Evolutionary conservation across 2,888 invertebrate species (phyloP).

Genomic region (Frankliniella fusca): DNA sequence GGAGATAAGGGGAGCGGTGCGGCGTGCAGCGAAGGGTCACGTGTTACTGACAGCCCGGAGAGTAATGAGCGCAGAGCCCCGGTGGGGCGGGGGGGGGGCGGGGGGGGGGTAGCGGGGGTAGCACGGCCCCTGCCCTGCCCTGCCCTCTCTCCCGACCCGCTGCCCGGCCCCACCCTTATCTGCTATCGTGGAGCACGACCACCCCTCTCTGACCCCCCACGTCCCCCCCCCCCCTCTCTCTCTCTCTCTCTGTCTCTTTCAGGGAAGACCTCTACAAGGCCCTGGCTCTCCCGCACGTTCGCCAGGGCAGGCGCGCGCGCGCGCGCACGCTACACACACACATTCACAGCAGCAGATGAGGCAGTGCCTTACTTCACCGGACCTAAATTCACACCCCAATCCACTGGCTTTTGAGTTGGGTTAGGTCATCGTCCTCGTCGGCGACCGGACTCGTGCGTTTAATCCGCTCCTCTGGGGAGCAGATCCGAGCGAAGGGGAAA

Average conservation of each 20-base stretch:
- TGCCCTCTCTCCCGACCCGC: neutral
- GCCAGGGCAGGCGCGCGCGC: too few relatives aligned
- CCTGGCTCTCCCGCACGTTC: too few relatives aligned
- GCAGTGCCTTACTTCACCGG: neutral
- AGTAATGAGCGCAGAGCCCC: neutral
- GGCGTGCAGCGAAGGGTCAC: conserved; percentile 17
- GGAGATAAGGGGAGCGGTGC: neutral
- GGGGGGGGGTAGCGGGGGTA: neutral
- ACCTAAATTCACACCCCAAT: too few relatives aligned
- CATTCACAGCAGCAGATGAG: neutral
- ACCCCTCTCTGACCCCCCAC: neutral
- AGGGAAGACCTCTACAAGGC: neutral
- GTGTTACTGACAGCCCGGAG: conserved; percentile 4
- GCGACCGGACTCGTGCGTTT: too few relatives aligned
- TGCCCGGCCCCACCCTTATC: neutral
- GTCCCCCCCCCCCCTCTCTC: neutral
- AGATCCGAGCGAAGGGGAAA: too few relatives aligned
- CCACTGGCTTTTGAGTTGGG: too few relatives aligned
- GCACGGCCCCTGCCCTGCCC: neutral
- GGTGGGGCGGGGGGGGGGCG: neutral
- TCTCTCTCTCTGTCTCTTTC: neutral
- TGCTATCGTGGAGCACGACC: neutral
- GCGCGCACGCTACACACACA: too few relatives aligned
- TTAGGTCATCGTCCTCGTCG: too few relatives aligned
- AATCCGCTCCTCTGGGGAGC: too few relatives aligned